phyloP scores from a whole-genome alignment of 2,888 invertebrate species.

The Drosophila infuscata region DNA sequence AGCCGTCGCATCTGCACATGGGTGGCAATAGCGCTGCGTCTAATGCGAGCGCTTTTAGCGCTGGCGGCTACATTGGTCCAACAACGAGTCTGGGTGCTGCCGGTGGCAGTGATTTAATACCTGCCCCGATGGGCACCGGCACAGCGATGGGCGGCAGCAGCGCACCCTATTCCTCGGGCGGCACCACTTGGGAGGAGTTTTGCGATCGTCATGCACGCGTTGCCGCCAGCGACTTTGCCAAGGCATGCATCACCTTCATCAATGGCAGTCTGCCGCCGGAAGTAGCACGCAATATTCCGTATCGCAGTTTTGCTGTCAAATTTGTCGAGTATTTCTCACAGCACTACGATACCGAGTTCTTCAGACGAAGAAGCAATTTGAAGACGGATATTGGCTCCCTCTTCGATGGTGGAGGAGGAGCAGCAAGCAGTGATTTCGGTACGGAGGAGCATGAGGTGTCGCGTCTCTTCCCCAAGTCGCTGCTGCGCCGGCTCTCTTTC shows the following conservation, averaged over 20 bases:
- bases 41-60: conserved; percentile 77
- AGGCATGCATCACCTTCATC: conserved; percentile 92
- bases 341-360: conserved; percentile 93
- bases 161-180: conserved; percentile 75
- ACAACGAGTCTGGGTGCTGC: conserved; percentile 69
- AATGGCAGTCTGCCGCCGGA: conserved; percentile 89
- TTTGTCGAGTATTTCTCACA: conserved; percentile 94
- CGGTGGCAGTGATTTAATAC: conserved; percentile 78
- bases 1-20: conserved; percentile 64
- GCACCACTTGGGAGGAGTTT: conserved; percentile 92
- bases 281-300: conserved; percentile 88
- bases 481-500: conserved; percentile 94
- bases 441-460: conserved; percentile 91
- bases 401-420: conserved; percentile 16
- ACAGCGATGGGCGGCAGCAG: conserved; percentile 43
- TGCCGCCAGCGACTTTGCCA: conserved; percentile 95
- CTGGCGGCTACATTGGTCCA: conserved; percentile 82
- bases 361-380: conserved; percentile 86
- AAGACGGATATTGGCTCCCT: conserved; percentile 82
- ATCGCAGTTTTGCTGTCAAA: conserved; percentile 92
- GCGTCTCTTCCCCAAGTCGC: conserved; percentile 92
- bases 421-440: conserved; percentile 86
- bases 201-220: conserved; percentile 94
- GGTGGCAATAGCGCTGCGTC: conserved; percentile 80
- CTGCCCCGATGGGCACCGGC: conserved; percentile 75